phyloP scores from a whole-genome alignment of 92 coral and sea anemone genomes.

The Isaurus tuberculatus region DNA sequence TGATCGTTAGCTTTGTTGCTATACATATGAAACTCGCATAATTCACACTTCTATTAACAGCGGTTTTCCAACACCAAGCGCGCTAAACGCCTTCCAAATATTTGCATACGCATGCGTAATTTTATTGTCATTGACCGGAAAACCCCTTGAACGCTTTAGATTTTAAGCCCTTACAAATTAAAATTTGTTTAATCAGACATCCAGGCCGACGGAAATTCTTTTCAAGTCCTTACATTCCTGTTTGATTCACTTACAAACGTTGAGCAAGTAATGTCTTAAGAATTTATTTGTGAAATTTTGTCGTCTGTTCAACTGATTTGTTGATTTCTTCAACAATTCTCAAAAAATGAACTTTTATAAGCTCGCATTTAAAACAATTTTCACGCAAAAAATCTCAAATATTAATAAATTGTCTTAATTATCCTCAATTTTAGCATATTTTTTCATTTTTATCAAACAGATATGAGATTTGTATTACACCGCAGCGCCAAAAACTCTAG shows the following conservation, averaged over 20 bases:
- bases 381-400: slow-evolving; percentile 13
- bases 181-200: slow-evolving; percentile 14
- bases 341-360: not conserved
- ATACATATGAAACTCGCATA: slow-evolving; percentile 19
- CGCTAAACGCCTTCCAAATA: slow-evolving; percentile 41
- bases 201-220: slow-evolving; percentile 45
- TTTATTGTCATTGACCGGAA: slow-evolving; percentile 40
- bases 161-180: slow-evolving; percentile 29
- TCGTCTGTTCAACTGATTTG: not conserved
- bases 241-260: not conserved
- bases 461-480: slow-evolving; percentile 4
- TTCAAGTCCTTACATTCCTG: slow-evolving; percentile 22
- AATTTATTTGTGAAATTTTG: not conserved
- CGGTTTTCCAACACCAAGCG: slow-evolving; percentile 22
- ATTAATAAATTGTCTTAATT: slow-evolving; percentile 34
- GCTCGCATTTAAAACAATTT: not conserved
- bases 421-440: not conserved
- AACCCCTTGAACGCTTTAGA: slow-evolving; percentile 43
- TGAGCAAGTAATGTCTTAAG: not conserved
- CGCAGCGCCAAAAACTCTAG: slow-evolving; percentile 19
- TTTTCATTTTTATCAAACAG: slow-evolving; percentile 9
- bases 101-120: slow-evolving; percentile 52
- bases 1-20: slow-evolving; percentile 10
- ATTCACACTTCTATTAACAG: slow-evolving; percentile 44
- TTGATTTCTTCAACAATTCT: not conserved